Conservation (phyloP, 2,113 vertebrate genomes). For the Salvelinus alpinus region DNA sequence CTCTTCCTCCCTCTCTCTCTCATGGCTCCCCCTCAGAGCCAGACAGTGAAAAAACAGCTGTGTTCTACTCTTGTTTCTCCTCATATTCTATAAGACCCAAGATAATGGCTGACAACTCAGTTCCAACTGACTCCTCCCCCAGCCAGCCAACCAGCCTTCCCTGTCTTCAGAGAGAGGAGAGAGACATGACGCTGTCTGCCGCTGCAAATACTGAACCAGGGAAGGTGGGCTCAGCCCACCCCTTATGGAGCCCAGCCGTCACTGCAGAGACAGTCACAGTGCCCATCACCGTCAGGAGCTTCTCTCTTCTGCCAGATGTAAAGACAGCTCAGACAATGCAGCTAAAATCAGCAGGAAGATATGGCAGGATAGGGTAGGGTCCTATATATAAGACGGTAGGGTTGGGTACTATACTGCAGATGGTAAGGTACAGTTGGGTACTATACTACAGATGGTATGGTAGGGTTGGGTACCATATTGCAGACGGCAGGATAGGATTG, state of each 20-base stretch:
- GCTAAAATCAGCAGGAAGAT: no score
- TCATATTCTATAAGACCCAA: constrained; percentile 70
- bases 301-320: no score
- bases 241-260: no score
- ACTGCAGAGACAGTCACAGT: not conserved
- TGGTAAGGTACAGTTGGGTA: no score
- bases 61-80: constrained; percentile 65
- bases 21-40: not conserved
- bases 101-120: constrained; percentile 68
- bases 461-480: no score
- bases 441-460: no score
- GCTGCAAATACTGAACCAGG: constrained; percentile 5
- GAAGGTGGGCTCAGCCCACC: no score
- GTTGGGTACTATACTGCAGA: constrained; percentile 7
- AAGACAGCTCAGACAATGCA: no score
- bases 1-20: constrained; percentile 30
- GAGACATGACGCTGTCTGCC: constrained; percentile 3
- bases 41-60: constrained; percentile 70
- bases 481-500: no score
- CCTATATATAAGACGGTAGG: no score
- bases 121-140: constrained; percentile 25
- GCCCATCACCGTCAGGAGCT: no score
- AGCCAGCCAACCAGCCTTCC: not conserved
- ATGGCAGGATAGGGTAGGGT: constrained; percentile 21
- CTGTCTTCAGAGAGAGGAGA: not conserved